Conservation (phyloP, 2,888 invertebrate genomes). For the Choristoneura rosaceana region DNA sequence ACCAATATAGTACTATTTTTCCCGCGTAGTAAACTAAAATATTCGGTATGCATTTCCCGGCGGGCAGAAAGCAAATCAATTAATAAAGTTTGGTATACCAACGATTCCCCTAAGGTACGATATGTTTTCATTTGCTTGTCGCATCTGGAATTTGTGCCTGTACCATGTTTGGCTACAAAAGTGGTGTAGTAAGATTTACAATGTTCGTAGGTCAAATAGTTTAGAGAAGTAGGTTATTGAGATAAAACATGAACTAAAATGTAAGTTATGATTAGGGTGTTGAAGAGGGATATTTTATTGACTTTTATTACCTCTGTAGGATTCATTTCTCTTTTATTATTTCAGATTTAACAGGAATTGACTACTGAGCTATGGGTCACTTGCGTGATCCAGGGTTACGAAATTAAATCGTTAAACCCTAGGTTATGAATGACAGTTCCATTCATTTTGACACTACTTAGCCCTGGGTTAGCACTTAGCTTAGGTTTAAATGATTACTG, state of each 20-base stretch:
- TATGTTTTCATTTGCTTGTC: constrained; percentile 71
- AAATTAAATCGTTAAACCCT: no score
- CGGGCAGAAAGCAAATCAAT: constrained; percentile 67
- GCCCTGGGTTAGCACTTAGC: no score
- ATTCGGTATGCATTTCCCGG: constrained; percentile 47
- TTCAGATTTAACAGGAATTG: no score
- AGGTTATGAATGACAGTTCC: no score
- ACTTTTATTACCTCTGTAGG: no score
- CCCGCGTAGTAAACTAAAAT: constrained; percentile 30
- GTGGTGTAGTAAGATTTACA: constrained; percentile 7
- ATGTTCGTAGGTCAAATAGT: not conserved
- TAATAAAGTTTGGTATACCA: constrained; percentile 65
- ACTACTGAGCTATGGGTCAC: no score
- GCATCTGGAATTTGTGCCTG: constrained; percentile 58
- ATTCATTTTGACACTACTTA: no score
- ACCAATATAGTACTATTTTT: constrained; percentile 6
- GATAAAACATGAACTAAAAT: not conserved
- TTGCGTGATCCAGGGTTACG: no score
- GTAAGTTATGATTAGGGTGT: not conserved
- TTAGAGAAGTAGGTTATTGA: not conserved
- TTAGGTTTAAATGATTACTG: no score
- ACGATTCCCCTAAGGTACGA: constrained; percentile 60
- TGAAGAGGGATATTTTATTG: no score
- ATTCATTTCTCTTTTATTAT: no score
- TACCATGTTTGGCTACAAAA: constrained; percentile 42